These are phyloP conservation scores for Brachirus orientalis DNA, from an alignment of 2,113 vertebrate genomes.

Conservation along the genomic window DNA sequence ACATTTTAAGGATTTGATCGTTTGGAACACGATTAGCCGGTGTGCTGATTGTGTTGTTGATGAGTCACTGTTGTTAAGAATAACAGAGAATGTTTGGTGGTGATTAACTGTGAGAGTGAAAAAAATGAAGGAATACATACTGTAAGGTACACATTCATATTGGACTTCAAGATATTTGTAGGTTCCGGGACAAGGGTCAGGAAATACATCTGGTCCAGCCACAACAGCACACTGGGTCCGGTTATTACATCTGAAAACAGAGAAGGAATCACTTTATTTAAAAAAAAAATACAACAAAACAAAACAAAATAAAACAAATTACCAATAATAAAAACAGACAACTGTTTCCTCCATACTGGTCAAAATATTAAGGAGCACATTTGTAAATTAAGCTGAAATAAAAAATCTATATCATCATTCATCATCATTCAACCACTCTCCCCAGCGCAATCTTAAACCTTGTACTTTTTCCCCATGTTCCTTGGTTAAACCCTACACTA, in stretches of 20 bases:
- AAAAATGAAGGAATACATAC: constrained; percentile 85
- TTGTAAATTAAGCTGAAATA: too few species aligned
- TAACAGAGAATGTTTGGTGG: constrained; percentile 18
- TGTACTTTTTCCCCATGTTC: too few species aligned
- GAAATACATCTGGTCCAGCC: constrained; percentile 94
- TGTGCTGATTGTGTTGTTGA: constrained; percentile 3
- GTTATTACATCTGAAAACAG: constrained; percentile 93
- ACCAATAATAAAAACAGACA: neutral
- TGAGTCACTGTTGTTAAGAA: constrained; percentile 29
- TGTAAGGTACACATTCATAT: constrained; percentile 97
- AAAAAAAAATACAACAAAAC: neutral
- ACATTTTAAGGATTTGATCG: constrained; percentile 4
- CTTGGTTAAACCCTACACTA: too few species aligned
- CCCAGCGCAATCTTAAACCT: too few species aligned
- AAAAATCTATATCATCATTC: too few species aligned
- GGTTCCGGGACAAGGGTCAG: constrained; percentile 94
- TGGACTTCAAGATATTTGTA: constrained; percentile 98
- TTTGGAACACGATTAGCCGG: neutral
- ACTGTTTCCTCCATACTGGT: neutral
- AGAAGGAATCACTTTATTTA: constrained; percentile 6
- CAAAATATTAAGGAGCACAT: too few species aligned
- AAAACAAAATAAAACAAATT: neutral
- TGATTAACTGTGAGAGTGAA: constrained; percentile 2
- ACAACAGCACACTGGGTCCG: constrained; percentile 96
- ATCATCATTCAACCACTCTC: too few species aligned